Evolutionary conservation across 2,888 invertebrate species (phyloP).

Genomic region (Sarcophaga rosellei): DNA sequence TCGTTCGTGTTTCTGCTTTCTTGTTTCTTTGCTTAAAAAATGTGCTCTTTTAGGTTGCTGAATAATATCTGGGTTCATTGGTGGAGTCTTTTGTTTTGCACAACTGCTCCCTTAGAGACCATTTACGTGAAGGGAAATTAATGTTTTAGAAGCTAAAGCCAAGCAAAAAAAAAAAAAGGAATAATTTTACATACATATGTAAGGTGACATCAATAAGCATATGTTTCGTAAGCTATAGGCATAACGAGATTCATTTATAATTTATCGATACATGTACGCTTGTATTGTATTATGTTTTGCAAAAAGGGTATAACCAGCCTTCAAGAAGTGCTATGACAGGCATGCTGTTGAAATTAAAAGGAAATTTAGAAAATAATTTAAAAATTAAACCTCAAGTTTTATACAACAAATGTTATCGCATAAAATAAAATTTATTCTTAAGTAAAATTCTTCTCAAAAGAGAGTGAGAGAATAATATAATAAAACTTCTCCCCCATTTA

Average conservation of each 20-base stretch:
- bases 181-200: neutral
- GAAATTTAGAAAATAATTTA: no score
- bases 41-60: constrained; percentile 62
- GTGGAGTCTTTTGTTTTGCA: constrained; percentile 27
- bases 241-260: neutral
- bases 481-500: no score
- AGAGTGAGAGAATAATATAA: no score
- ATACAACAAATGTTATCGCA: no score
- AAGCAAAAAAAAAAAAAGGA: constrained; percentile 23
- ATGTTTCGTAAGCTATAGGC: neutral
- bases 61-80: constrained; percentile 30
- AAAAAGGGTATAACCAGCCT: no score
- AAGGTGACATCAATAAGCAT: neutral
- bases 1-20: neutral
- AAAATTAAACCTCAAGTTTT: no score
- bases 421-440: no score
- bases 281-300: neutral
- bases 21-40: constrained; percentile 15
- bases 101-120: constrained; percentile 62
- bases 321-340: no score
- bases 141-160: constrained; percentile 27
- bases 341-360: no score
- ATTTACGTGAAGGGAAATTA: constrained; percentile 44
- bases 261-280: neutral
- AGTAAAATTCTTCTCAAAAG: no score